A percentile compares a stretch with the other conserved stretches of the same genome.
Evolutionary conservation across 2,888 invertebrate species (phyloP).

Genomic region (Acronicta leporina): DNA sequence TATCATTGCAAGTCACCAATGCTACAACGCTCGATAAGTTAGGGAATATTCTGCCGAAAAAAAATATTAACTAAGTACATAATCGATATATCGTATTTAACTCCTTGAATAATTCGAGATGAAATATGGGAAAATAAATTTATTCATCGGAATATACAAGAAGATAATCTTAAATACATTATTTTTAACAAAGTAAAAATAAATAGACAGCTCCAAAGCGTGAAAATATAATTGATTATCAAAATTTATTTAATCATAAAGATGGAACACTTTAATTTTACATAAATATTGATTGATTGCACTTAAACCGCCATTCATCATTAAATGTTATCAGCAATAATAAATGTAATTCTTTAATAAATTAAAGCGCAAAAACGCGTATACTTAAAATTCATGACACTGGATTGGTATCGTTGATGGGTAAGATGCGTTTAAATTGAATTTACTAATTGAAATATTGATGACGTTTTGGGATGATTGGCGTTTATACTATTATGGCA

Average conservation of each 20-base stretch:
- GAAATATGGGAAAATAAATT: no score
- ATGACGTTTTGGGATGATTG: neutral
- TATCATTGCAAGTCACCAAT: no score
- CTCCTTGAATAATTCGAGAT: no score
- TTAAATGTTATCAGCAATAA: neutral
- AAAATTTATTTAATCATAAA: conserved; percentile 9
- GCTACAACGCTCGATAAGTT: no score
- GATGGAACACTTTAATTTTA: conserved; percentile 15
- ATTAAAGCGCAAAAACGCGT: neutral
- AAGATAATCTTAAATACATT: no score
- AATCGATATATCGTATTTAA: no score
- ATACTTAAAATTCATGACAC: conserved; percentile 10
- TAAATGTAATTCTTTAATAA: neutral
- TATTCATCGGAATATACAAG: no score
- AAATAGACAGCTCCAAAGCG: neutral
- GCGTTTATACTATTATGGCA: neutral
- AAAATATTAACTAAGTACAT: no score
- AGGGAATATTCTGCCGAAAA: no score
- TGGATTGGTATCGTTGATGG: neutral
- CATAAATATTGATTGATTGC: conserved; percentile 12
- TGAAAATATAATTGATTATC: neutral
- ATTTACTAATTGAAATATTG: neutral
- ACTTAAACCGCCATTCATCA: neutral
- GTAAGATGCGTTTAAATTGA: neutral
- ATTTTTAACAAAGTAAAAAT: neutral